These are phyloP conservation scores for Drosophila bunnanda DNA, from an alignment of 2,888 invertebrate genomes.

Conservation along the genomic window DNA sequence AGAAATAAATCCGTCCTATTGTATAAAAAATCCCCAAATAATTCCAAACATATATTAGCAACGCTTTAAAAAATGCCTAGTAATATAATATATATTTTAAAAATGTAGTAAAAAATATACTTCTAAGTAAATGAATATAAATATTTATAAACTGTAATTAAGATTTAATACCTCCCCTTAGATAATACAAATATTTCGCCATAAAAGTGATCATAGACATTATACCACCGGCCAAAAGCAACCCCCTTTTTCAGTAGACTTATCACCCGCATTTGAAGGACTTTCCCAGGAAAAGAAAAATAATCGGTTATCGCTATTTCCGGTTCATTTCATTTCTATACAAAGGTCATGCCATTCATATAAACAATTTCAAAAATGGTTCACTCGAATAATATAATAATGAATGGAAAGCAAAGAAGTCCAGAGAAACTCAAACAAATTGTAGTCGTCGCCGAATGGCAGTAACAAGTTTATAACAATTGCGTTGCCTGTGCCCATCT, in stretches of 20 bases:
- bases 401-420: conserved; percentile 25
- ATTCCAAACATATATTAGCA: too few species aligned
- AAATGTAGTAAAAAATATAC: background rate
- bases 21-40: background rate
- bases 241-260: conserved; percentile 11
- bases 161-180: background rate
- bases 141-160: background rate
- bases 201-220: background rate
- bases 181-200: background rate
- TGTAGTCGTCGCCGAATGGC: conserved; percentile 67
- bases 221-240: conserved; percentile 11
- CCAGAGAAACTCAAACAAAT: conserved; percentile 62
- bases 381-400: conserved; percentile 33
- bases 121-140: background rate
- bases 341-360: conserved; percentile 15
- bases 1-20: too few species aligned
- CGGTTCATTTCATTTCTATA: conserved; percentile 35
- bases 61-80: too few species aligned
- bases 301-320: conserved; percentile 29
- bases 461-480: conserved; percentile 69
- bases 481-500: conserved; percentile 50
- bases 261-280: conserved; percentile 33
- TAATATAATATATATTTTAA: too few species aligned
- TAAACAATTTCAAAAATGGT: conserved; percentile 50
- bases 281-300: background rate